These are phyloP conservation scores for Aphidoletes aphidimyza DNA, from an alignment of 2,888 invertebrate species.

Conservation along the genomic window DNA sequence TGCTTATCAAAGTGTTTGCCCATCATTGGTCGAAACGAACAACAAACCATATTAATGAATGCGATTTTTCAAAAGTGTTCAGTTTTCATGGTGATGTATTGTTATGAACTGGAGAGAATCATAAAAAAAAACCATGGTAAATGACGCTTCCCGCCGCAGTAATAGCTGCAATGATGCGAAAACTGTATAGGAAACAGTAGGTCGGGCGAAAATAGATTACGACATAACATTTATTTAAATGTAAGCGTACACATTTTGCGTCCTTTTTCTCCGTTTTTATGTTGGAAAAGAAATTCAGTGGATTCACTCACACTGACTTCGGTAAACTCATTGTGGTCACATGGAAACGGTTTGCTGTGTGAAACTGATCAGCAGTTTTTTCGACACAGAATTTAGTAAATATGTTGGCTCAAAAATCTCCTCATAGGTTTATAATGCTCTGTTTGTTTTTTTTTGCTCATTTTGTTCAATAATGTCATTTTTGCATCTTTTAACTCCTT, in stretches of 20 bases:
- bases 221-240: conserved; percentile 27
- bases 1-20: no score
- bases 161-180: conserved; percentile 11
- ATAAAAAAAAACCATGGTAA: neutral
- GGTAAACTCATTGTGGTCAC: neutral
- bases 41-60: no score
- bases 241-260: neutral
- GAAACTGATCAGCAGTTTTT: neutral
- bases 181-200: neutral
- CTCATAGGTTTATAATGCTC: no score
- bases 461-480: neutral
- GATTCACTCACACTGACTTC: neutral
- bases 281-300: neutral
- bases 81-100: neutral
- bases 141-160: neutral
- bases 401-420: neutral
- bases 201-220: conserved; percentile 4
- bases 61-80: conserved; percentile 3
- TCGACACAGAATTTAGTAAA: neutral
- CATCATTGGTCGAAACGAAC: no score
- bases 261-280: no score
- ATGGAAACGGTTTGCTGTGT: no score
- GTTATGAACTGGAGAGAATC: neutral
- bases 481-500: neutral
- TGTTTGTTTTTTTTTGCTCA: no score